Evolutionary conservation across 1,140 invertebrate genomes (phyloP), one percentile per base, ranked within the genome.

Genomic region (Lucilia cuprina): DNA sequence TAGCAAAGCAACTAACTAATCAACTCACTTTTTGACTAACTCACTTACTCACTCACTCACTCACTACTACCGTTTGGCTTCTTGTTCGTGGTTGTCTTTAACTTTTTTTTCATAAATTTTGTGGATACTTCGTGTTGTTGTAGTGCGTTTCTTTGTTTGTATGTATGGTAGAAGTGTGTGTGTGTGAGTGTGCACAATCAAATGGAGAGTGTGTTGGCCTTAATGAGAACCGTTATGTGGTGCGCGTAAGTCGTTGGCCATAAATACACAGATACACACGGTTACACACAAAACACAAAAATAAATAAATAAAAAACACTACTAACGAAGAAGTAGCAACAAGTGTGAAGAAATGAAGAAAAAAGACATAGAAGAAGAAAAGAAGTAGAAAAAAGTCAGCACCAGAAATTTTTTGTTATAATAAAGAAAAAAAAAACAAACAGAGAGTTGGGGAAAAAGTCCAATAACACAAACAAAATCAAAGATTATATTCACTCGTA

Each of bases 171-270:
- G 25, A 30, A 30, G 25, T 30, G 74, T 75, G 74, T 41, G 74
- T 77, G 74, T 35, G 34, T 30, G 74, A 47, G 74, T 77, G 74
- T 77, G 74, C 30, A 14, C 74, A 77, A 25, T 77, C 34, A 77
- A 82, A 82, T 70, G 82, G 77, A 80, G 77, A 80, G 77, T 80
- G 77, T 80, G 77, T 80, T 89, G 88, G 88, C 88, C 88, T 89
- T 89, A 89, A 89, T 89, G 88, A 85, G 88, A 89, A 89, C 88
- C 88, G 88, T 89, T 89, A 89, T 89, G 65, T 70, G 65, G n/a
- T 70, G 77, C 77, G 77, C 77, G 77, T 80, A 88, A 88, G 87
- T 80, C 77, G 77, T 80, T 80, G 77, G 77, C 77, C 77, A 80
- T 25, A 49, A 80, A 80, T 19, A 80, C n/a, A 49, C n/a, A 21